Evolutionary conservation across 2,797 vertebrate species (phyloP), one percentile per base, ranked within the genome.

Genomic region (Huso huso): DNA sequence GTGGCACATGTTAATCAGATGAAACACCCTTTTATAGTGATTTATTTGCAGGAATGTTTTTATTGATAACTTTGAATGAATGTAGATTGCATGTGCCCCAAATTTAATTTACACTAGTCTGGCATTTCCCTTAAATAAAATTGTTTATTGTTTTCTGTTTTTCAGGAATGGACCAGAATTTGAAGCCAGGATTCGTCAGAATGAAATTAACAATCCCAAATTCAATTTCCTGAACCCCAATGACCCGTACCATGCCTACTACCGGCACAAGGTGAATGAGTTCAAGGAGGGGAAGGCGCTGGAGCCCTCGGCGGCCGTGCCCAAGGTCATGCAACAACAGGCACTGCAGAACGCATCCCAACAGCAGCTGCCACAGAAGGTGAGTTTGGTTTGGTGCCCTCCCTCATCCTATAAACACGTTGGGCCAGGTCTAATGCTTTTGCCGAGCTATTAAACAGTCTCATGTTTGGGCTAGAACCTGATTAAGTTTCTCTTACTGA

Each of bases 161-260:
- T 58, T 11, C 78, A 99, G 97, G 79, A 99, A 99, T n/a, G 97
- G 96, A 1, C 97, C 97, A 1, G 97, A 99, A 81, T 99, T 99
- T 78, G 97, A 99, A 88, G 96, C 97, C 70, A 92, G 95, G 77
- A 99, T 99, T 69, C 91, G 96, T 66, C 96, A 99, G 81, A 99
- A 99, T 69, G 97, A 99, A 77, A 98, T 99, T 78, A 99, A 98
- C 84, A 99, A 99, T 77, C 94, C 96, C 1, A 99, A 99, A 68
- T 99, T 99, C 83, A 99, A 99, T 70, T 99, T 99, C 79, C 81
- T 99, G 83, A 99, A 98, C 76, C 95, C 96, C 1, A 99, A 88
- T 0, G 96, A 99, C 70, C 97, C 97, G 3, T 99, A 99, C 79
- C 97, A 99, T 94, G 94, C 96, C 51, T 99, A 99, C 83, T 99